A percentile compares a stretch with the other conserved stretches of the same genome.
These are phyloP conservation scores for Pammene fasciana DNA, from an alignment of 2,888 invertebrate genomes.

Conservation along the genomic window DNA sequence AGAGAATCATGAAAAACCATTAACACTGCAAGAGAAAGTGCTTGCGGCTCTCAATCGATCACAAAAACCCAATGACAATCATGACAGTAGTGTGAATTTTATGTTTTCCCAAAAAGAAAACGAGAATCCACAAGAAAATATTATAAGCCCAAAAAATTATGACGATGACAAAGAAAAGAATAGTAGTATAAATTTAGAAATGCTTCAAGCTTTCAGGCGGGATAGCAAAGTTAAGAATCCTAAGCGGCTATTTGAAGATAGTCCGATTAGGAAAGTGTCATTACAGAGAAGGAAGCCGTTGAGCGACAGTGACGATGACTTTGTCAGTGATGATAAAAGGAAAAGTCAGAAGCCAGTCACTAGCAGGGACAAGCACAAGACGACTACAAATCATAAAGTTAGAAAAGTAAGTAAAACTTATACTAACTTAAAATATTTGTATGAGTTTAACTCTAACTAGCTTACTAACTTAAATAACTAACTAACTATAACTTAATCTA, in stretches of 20 bases:
- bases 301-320: constrained; percentile 76
- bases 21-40: constrained; percentile 67
- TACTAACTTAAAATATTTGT: not conserved
- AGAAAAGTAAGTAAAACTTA: constrained; percentile 42
- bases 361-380: constrained; percentile 46
- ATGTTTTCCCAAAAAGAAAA: constrained; percentile 67
- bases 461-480: no score
- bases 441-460: no score
- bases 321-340: constrained; percentile 56
- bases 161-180: constrained; percentile 46
- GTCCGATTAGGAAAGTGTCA: constrained; percentile 42
- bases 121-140: constrained; percentile 48
- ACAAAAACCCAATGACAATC: constrained; percentile 27
- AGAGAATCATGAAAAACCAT: constrained; percentile 50
- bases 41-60: constrained; percentile 56
- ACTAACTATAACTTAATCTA: no score
- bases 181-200: constrained; percentile 52
- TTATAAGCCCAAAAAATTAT: constrained; percentile 16
- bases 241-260: constrained; percentile 50
- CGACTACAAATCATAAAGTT: constrained; percentile 61
- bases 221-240: constrained; percentile 55
- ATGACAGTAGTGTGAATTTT: constrained; percentile 48
- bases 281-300: constrained; percentile 56
- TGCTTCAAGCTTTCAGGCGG: constrained; percentile 64
- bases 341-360: constrained; percentile 47